Percentiles rank a stretch among this genome's conserved stretches.
Evolutionary conservation across 2,113 vertebrate species (phyloP).

Genomic region (Zeus faber): DNA sequence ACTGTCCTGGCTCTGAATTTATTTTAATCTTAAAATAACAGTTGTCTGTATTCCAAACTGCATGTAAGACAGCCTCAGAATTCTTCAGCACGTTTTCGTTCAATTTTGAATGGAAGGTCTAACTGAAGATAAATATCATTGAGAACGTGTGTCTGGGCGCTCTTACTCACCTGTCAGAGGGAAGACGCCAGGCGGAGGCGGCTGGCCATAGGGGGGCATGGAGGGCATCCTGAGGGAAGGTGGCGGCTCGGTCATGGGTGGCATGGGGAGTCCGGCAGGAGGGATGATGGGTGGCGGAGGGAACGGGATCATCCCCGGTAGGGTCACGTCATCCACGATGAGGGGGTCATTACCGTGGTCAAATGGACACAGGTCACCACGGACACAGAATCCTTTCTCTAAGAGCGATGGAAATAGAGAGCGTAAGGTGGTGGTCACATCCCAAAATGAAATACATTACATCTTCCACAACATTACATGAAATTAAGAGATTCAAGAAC

Average conservation of each 20-base stretch:
- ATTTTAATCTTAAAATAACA: too few relatives aligned
- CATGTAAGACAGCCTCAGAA: too few relatives aligned
- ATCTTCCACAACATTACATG: too few relatives aligned
- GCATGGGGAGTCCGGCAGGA: slow-evolving; percentile 77
- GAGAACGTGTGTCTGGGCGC: too few relatives aligned
- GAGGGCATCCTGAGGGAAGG: slow-evolving; percentile 78
- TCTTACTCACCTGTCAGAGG: slow-evolving; percentile 82
- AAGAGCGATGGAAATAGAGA: slow-evolving; percentile 8
- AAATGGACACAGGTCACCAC: slow-evolving; percentile 93
- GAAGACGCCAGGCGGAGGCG: slow-evolving; percentile 87
- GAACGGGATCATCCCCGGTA: slow-evolving; percentile 95
- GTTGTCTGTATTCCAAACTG: too few relatives aligned
- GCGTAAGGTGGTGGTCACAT: too few relatives aligned
- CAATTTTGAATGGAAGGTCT: too few relatives aligned
- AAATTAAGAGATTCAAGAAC: too few relatives aligned
- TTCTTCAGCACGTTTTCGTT: too few relatives aligned
- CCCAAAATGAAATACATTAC: too few relatives aligned
- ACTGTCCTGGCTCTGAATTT: too few relatives aligned
- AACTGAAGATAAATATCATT: too few relatives aligned
- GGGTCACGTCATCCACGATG: slow-evolving; percentile 90
- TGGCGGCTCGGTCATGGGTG: slow-evolving; percentile 61
- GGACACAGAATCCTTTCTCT: slow-evolving; percentile 98
- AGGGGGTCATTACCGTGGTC: slow-evolving; percentile 94
- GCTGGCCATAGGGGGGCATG: slow-evolving; percentile 80
- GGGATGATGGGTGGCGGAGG: slow-evolving; percentile 86